Conservation (phyloP, 2,113 vertebrate genomes). For the Callaeas wilsoni region DNA sequence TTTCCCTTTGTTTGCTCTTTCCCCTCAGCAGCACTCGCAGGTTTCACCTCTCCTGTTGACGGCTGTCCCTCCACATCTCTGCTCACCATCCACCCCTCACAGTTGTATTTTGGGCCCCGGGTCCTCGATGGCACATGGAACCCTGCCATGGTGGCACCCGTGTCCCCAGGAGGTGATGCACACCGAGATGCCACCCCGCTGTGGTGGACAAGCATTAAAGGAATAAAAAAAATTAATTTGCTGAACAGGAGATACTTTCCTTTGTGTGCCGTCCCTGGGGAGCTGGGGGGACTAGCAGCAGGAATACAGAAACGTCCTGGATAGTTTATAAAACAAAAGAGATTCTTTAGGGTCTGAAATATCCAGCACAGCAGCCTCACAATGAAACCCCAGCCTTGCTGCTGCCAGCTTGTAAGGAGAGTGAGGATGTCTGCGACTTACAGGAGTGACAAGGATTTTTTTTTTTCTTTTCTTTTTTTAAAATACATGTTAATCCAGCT, state of each 20-base stretch:
- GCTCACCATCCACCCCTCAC: not conserved
- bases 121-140: rapidly evolving
- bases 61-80: not conserved
- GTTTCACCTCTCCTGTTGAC: not conserved
- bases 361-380: not conserved
- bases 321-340: not conserved
- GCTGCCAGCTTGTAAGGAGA: not conserved
- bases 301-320: not conserved
- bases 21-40: not conserved
- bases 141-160: rapidly evolving
- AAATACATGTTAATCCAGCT: not conserved
- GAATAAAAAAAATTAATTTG: not conserved
- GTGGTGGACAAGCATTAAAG: not conserved
- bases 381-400: not conserved
- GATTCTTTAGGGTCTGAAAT: not conserved
- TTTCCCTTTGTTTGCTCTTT: not conserved
- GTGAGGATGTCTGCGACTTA: not conserved
- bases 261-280: not conserved
- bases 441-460: not conserved
- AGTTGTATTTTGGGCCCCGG: not conserved
- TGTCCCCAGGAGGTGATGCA: not conserved
- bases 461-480: rapidly evolving
- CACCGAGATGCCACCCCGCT: not conserved
- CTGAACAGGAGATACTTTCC: not conserved
- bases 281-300: not conserved